Evolutionary conservation across 1,140 invertebrate genomes (phyloP), one percentile per base, ranked within the genome.

Genomic region (Agrypnia vestita): DNA sequence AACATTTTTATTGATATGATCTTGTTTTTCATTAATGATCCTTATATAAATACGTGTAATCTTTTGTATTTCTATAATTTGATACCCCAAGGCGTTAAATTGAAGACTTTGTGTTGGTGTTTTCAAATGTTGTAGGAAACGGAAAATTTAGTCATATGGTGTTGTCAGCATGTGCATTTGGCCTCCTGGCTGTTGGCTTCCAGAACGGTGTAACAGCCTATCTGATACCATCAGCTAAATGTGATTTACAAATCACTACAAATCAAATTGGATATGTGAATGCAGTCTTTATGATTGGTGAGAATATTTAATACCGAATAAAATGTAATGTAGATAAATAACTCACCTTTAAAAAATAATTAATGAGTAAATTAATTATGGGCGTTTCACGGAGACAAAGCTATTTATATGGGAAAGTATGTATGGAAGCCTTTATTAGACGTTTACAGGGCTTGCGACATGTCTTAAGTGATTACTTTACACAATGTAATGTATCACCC

Each of bases 181-280:
- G 88, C 6, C 91, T 92, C 82, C 84, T 92, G 67, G 88, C 90
- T 4, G 89, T 87, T 8, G 92, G 92, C 17, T 90, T 91, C 13
- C 89, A 93, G 85, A 92, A 92, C 85, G 91, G 90, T 19, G 85
- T 92, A 0, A 91, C 91, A 82, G 92, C 91, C 0, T 93, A 93
- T 78, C 89, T 90, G 47, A 76, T 92, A 47, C 89, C 92, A 9
- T 90, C 90, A 19, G 89, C 89, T 1, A 85, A 89, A 61, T 92
- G 91, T 64, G 91, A 92, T 76, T 86, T 93, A 4, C 76, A 88
- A 4, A 85, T 92, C 1, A 86, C 87, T 4, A 91, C 90, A 0
- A 88, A 90, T 47, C 86, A 91, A 78, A 89, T 91, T 61, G 92
- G 91, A 0, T 84, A 90, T 0, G 85, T 92, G 56, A 92, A 92